Evolutionary conservation across 2,113 vertebrate species (phyloP).

Genomic region (Petrocephalus zakoni): DNA sequence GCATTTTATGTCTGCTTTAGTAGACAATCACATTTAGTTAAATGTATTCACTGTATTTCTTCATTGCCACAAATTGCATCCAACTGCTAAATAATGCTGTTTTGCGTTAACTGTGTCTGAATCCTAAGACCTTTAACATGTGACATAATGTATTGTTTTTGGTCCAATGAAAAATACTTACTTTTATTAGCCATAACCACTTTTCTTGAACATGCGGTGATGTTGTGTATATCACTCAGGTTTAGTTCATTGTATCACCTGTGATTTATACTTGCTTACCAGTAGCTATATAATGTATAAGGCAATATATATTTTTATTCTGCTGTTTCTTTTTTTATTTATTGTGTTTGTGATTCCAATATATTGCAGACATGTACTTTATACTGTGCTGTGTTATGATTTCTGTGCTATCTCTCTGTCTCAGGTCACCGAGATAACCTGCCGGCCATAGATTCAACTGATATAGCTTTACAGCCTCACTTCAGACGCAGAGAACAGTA

Average conservation of each 20-base stretch:
- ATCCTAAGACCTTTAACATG: neutral
- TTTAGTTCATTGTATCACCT: neutral
- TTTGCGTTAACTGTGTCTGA: neutral
- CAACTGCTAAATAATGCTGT: neutral
- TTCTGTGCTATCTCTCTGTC: neutral
- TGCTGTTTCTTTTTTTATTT: neutral
- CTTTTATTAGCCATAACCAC: neutral
- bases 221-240: neutral
- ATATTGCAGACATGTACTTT: neutral
- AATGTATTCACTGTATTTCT: neutral
- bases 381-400: neutral
- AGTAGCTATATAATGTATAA: neutral
- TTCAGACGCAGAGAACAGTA: constrained; percentile 24
- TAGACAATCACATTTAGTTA: neutral
- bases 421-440: constrained; percentile 48
- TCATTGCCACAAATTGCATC: neutral
- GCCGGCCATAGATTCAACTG: constrained; percentile 35
- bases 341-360: neutral
- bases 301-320: neutral
- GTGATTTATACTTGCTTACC: neutral
- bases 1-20: neutral
- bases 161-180: neutral
- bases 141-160: neutral
- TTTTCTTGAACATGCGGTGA: neutral
- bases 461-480: constrained; percentile 31